Base-by-base conservation (phyloP, 2,797 vertebrate genomes). In the Poecilia wingei region DNA sequence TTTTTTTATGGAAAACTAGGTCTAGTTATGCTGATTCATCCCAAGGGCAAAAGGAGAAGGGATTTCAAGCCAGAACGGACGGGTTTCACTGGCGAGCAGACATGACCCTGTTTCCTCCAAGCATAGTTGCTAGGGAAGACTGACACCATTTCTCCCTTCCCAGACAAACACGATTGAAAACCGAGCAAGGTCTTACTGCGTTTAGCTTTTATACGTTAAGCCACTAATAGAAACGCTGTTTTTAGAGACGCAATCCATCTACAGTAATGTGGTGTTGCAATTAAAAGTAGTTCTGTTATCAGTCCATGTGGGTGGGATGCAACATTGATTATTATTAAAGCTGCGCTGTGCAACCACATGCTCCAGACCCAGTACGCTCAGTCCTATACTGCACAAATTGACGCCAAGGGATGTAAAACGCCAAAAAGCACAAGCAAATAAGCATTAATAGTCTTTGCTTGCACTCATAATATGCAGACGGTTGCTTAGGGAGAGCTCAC, bases 61-160 rank as follows among this genome's bases (percentile, higher is more conserved):
- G 49, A 68, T 68, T 74, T 70, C 9, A 70, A 86, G 81, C 72
- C 81, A 79, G 81, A 74, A 70, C 76, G 76, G 81, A 85, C 3
- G 57, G 79, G 78, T 81, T 89, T 76, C 80, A 79, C 69, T 90
- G 85, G 86, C 45, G 4, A 90, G 74, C 73, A 78, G 71, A 88
- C 64, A 72, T 39, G 13, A 87, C 76, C 84, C 77, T 80, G 76
- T 86, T 89, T 84, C 85, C 87, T 88, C 78, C 0, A 0, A 91
- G 84, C 82, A 61, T 77, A 28, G 79, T 87, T 87, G 78, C 81
- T 84, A 55, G 84, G 82, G 78, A 77, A 80, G 73, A 82, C 72
- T 85, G 82, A 89, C 87, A 89, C 78, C 77, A 82, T 88, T 90
- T 88, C 71, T 84, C 85, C 86, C 72, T 84, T 31, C 1, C 78